Evolutionary conservation across 2,888 invertebrate genomes (phyloP), one percentile per base, ranked within the genome.

Genomic region (Cremastinae sp.): DNA sequence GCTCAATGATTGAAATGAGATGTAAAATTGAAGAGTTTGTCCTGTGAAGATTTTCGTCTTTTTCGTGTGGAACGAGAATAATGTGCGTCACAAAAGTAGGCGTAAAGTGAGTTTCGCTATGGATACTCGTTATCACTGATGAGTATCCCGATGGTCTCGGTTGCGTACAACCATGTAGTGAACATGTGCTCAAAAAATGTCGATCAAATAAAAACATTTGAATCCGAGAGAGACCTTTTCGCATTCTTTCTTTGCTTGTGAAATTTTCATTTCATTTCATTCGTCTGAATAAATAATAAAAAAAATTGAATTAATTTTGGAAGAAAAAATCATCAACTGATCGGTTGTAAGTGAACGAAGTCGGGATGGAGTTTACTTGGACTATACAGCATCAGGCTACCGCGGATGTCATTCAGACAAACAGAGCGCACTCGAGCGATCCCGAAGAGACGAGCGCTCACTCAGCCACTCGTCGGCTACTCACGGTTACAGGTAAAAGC

Each of bases 281-380:
- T 7, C 1, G 4, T 16, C 9, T 8, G 10, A 3, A 1, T 3
- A 9, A 47, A 9, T 41, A 14, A 41, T 49, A 47, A 12, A 8
- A 14, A 37, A 16, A 16, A 12, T 0, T 0, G 5, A 45, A 35
- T 51, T 43, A 16, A 39, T 37, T 37, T 56, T 35, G 5, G 2
- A n/a, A 47, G 1, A 16, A 16, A 45, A 45, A 5, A 2, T 28
- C 5, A 28, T 28, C 28, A 5, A 28, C 28, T 2, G 28, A 28
- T 64, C n/a, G 18, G 1, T 14, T n/a, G 8, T 9, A 5, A 43
- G 55, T 65, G 64, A 28, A 39, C 18, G 14, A 16, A 14, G 28
- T 39, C 61, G 49, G 53, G 53, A 86, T 86, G 86, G 86, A 86
- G 77, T 86, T 86, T 64, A 79, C 86, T 51, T 86, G 86, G 86